These are phyloP conservation scores for Cavia porcellus DNA, from an alignment of 2,113 vertebrate genomes.

Conservation along the genomic window DNA sequence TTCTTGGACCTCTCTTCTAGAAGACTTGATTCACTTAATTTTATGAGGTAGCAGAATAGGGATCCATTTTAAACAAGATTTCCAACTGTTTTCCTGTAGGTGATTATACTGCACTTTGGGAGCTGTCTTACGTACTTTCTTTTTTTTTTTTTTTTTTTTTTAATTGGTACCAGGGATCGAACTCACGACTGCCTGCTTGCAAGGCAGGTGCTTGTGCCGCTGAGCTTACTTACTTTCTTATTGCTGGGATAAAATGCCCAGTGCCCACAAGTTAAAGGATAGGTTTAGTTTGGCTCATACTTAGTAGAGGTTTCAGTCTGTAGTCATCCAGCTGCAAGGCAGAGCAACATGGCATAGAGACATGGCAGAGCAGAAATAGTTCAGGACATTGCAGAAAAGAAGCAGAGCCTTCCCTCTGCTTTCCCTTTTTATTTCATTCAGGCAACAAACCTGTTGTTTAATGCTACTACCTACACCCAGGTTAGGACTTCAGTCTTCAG, in stretches of 20 bases:
- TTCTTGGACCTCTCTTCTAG: neutral
- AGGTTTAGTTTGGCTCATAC: neutral
- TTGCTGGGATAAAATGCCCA: neutral
- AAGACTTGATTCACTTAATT: neutral
- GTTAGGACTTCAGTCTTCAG: neutral
- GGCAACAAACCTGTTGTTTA: neutral
- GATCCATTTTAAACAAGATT: neutral
- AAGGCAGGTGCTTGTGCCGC: no score
- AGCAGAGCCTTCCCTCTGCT: neutral
- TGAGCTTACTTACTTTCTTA: neutral
- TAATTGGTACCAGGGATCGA: no score
- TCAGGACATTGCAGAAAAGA: neutral
- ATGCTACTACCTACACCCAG: neutral
- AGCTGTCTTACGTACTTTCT: no score
- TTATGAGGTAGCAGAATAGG: neutral
- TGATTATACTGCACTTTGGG: neutral
- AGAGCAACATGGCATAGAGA: neutral
- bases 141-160: no score
- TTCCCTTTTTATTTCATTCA: neutral
- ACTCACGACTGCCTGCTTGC: no score
- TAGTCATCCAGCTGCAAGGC: neutral
- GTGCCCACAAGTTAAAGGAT: neutral
- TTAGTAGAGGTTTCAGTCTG: neutral
- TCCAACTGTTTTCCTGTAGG: neutral
- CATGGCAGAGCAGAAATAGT: neutral